These are phyloP conservation scores for Ferdinandea cuprea DNA, from an alignment of 2,888 invertebrate species.

Conservation along the genomic window DNA sequence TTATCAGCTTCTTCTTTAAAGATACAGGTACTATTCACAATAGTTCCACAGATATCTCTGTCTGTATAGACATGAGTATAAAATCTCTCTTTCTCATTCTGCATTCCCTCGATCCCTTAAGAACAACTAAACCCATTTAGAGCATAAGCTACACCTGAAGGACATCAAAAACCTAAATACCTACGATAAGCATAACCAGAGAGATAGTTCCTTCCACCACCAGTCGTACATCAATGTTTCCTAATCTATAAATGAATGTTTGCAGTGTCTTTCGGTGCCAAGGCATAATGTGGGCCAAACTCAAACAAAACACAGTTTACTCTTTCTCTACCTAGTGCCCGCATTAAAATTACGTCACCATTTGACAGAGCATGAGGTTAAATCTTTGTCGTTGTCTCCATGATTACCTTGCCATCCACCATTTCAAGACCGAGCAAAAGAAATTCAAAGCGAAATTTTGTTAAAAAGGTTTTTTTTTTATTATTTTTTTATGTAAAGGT, in stretches of 20 bases:
- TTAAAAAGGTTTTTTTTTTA: background rate
- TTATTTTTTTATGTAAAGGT: background rate
- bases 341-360: conserved; percentile 36
- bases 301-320: conserved; percentile 12
- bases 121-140: background rate
- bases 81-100: too few relatives aligned
- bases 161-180: background rate
- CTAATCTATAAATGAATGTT: conserved; percentile 13
- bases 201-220: too few relatives aligned
- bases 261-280: background rate
- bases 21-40: too few relatives aligned
- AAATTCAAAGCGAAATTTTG: conserved; percentile 20
- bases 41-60: too few relatives aligned
- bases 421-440: background rate
- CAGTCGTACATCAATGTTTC: background rate
- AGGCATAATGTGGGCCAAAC: conserved; percentile 9
- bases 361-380: conserved; percentile 9
- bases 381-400: background rate
- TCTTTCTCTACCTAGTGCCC: conserved; percentile 1
- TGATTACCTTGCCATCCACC: too few relatives aligned
- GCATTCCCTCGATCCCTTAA: too few relatives aligned
- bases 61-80: too few relatives aligned
- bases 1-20: too few relatives aligned
- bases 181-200: background rate
- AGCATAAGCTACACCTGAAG: background rate